phyloP scores from a whole-genome alignment of 2,113 vertebrate genomes.

The Protobothrops mucrosquamatus region DNA sequence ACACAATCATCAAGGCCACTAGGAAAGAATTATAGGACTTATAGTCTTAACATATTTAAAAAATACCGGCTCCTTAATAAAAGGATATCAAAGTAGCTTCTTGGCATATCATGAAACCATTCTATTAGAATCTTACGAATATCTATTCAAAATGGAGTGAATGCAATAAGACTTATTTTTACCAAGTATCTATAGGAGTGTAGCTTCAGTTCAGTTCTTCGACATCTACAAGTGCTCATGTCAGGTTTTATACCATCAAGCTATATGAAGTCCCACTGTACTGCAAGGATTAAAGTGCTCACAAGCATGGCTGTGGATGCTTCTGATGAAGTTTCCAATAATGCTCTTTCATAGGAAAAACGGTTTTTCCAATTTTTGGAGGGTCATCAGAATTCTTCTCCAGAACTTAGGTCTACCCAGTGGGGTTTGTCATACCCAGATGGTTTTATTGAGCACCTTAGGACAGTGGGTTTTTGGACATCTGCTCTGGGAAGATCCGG shows the following conservation, averaged over 20 bases:
- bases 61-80: neutral
- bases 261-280: neutral
- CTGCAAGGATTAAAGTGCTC: neutral
- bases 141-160: neutral
- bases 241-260: neutral
- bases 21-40: neutral
- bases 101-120: neutral
- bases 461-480: neutral
- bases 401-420: constrained; percentile 29
- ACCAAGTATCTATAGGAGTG: neutral
- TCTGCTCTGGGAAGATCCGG: constrained; percentile 36
- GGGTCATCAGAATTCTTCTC: constrained; percentile 61
- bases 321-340: neutral
- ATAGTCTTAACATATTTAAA: neutral
- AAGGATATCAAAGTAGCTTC: neutral
- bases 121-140: neutral
- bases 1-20: neutral
- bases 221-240: neutral
- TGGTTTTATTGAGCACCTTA: constrained; percentile 38
- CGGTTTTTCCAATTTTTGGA: constrained; percentile 47
- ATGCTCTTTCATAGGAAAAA: constrained; percentile 5
- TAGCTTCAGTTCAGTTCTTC: neutral
- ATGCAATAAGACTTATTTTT: neutral
- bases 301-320: neutral
- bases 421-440: constrained; percentile 74